Base-by-base conservation (phyloP, 2,888 invertebrate species). In the Junonia oenone region DNA sequence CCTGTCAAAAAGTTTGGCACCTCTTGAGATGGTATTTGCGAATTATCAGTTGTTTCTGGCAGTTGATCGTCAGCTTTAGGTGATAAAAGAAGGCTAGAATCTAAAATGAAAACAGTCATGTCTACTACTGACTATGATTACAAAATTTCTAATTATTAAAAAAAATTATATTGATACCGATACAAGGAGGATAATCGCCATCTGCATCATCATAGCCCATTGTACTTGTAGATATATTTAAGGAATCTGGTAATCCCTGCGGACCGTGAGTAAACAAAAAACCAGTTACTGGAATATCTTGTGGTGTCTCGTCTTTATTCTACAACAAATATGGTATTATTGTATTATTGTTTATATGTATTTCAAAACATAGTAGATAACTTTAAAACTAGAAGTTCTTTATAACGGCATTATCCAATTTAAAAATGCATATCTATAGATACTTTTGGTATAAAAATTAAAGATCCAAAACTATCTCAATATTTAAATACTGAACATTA, bases 1-100 rank as follows among this genome's bases (percentile, higher is more conserved):
- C 89, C 88, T 75, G 83, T 71, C 43, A 88, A 71, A 64, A 88
- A 86, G 63, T 79, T 83, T 0, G 87, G 83, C 11, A 76, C 74
- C 54, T 83, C 85, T 68, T 83, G 83, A 17, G 83, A 81, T 43
- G 63, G 55, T 1, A 69, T 66, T 61, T 78, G 73, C 54, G 46
- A 33, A 56, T 75, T 40, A n/a, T 22, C 33, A 43, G 37, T 54
- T 37, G 47, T 51, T 54, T 61, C 50, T 27, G 69, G 66, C 51
- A 74, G 62, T 37, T 73, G 66, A 45, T 75, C 46, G 61, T 87
- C 81, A 54, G 79, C 83, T 68, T 87, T 89, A 33, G 89, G 89
- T 35, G 89, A 89, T 43, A 86, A 64, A 48, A 89, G 74, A 14
- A 88, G 68, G 63, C 76, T 86, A 43, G 85, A 73, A 73, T 89